Conservation (phyloP, 2,113 vertebrate species). For the Opisthocomus hoazin region DNA sequence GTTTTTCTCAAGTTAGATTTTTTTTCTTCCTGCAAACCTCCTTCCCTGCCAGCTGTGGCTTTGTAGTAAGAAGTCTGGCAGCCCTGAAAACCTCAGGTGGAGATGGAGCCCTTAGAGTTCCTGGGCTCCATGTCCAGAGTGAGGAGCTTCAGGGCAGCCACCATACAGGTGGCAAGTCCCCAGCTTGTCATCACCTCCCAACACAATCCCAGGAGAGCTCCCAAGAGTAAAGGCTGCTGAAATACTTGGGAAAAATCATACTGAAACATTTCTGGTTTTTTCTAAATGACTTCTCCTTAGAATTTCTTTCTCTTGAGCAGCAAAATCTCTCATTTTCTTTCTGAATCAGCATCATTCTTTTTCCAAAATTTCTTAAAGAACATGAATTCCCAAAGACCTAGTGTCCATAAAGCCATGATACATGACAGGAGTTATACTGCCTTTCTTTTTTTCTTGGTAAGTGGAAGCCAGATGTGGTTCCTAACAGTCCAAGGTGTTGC, state of each 20-base stretch:
- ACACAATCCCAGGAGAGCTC: not conserved
- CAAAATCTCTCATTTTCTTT: not conserved
- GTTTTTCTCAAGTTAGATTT: not conserved
- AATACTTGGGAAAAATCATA: not conserved
- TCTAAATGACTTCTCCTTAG: not conserved
- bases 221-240: not conserved
- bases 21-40: not conserved
- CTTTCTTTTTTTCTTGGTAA: not conserved
- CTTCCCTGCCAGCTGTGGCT: not conserved
- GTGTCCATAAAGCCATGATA: not conserved
- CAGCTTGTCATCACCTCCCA: not conserved
- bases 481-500: not conserved
- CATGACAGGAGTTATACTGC: not conserved
- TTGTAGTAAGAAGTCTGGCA: not conserved
- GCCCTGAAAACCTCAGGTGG: not conserved
- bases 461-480: not conserved
- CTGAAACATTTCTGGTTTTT: not conserved
- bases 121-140: not conserved
- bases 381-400: not conserved
- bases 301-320: not conserved
- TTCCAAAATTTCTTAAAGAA: not conserved
- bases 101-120: not conserved
- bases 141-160: not conserved
- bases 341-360: not conserved
- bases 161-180: not conserved